Base-by-base conservation (phyloP, 2,113 vertebrate species). In the Prolemur simus region DNA sequence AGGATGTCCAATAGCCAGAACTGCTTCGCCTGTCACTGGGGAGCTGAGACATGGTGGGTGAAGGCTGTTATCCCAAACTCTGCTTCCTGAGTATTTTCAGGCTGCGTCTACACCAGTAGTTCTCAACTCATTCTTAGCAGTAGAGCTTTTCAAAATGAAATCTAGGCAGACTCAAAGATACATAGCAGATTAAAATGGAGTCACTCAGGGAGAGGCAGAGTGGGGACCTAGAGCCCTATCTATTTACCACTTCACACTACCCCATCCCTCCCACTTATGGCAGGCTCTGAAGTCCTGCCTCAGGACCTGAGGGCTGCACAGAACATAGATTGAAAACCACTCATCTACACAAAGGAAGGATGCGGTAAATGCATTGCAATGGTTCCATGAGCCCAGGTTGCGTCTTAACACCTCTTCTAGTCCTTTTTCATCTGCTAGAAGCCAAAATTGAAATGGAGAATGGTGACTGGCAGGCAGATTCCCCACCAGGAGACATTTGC, bases 291-390 rank as follows among this genome's bases (percentile, higher is more conserved):
- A 54, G 20, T 86, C 47, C 37, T 80, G 47, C 66, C 68, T 92
- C 63, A 73, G 23, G 83, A 71, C 20, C 18, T n/a, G 71, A 94
- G 64, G 58, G 25, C 71, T 81, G 12, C n/a, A 68, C 3, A 87
- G 47, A 83, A 37, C 54, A 78, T 25, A 94, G 42, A 96, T 2
- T 58, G 49, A 66, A 94, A 94, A 96, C 5, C 49, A 82, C n/a
- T 66, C 49, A 32, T 85, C 37, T 47, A 60, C 34, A 84, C 37
- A 77, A 47, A 60, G 25, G 37, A 94, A 60, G 4, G 80, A n/a
- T 8, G 6, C 3, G 14, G 10, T 9, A 64, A 71, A 32, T 5
- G 5, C 21, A 73, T 29, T 42, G 0, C 39, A 73, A 42, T 66
- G 63, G 29, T 25, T 89, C 34, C 18, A 1, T 13, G 39, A 93